Evolutionary conservation across 1,140 invertebrate species (phyloP).

Genomic region (Panulirus ornatus): DNA sequence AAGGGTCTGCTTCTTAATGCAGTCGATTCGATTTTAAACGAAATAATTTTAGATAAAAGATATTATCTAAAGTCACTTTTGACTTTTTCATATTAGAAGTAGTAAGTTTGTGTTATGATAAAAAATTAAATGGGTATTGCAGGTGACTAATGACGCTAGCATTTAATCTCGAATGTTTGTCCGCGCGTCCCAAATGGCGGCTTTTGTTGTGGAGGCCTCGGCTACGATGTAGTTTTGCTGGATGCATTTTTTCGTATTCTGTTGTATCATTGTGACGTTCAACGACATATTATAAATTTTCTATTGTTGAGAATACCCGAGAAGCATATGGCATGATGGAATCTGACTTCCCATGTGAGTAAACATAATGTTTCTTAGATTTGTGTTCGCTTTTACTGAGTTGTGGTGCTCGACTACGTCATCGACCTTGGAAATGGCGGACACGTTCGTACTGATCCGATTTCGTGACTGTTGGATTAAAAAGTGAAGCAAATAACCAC

Average conservation of each 20-base stretch:
- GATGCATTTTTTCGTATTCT: background rate
- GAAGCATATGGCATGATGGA: constrained; percentile 49
- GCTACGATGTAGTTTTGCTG: constrained; percentile 67
- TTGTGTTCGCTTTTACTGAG: constrained; percentile 23
- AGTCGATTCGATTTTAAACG: background rate
- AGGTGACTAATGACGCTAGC: background rate
- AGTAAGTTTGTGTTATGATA: background rate
- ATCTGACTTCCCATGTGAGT: constrained; percentile 59
- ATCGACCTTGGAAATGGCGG: constrained; percentile 61
- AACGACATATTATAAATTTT: background rate
- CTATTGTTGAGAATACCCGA: constrained; percentile 15
- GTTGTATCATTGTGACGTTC: constrained; percentile 12
- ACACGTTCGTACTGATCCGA: constrained; percentile 61
- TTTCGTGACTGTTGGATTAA: constrained; percentile 42
- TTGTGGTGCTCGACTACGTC: constrained; percentile 20
- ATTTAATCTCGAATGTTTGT: constrained; percentile 23
- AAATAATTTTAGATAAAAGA: background rate
- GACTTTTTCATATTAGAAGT: background rate
- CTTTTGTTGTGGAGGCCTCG: constrained; percentile 61
- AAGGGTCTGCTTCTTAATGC: too few species aligned
- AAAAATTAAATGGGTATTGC: background rate
- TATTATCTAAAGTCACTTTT: background rate
- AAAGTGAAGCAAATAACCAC: background rate
- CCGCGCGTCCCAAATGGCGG: constrained; percentile 69
- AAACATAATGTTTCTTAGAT: background rate